Conservation (phyloP, 2,888 invertebrate genomes). For the Tiliacea citrago region DNA sequence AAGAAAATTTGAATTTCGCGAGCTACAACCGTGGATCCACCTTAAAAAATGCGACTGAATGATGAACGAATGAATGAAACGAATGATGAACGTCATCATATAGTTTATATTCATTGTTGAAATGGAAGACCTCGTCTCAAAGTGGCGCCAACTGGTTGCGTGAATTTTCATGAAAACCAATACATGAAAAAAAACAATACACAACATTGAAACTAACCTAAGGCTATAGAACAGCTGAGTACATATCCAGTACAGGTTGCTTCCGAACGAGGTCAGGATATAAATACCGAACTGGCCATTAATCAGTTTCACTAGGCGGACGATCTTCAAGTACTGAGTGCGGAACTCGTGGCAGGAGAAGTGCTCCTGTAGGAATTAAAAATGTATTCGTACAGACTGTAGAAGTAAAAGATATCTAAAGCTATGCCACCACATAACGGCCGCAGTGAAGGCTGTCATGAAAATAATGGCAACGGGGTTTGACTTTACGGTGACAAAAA, state of each 20-base stretch:
- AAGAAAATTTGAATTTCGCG: too few relatives aligned
- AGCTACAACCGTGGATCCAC: too few relatives aligned
- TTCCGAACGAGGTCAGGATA: constrained; percentile 91
- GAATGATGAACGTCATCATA: too few relatives aligned
- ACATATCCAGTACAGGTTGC: constrained; percentile 93
- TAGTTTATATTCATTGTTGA: too few relatives aligned
- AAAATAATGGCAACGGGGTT: neutral
- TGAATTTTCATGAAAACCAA: neutral
- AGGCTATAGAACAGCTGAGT: constrained; percentile 92
- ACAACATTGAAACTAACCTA: constrained; percentile 80
- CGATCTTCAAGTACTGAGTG: constrained; percentile 90
- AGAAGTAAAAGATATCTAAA: neutral
- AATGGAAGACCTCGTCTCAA: too few relatives aligned
- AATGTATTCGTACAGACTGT: neutral
- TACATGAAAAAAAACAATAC: neutral
- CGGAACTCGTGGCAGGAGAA: constrained; percentile 85
- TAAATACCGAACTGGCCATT: constrained; percentile 91
- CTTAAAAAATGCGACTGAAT: too few relatives aligned
- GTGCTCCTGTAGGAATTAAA: constrained; percentile 78
- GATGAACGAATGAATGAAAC: too few relatives aligned
- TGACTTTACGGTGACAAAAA: too few relatives aligned
- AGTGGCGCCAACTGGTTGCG: too few relatives aligned
- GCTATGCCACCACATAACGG: neutral
- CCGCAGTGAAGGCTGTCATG: neutral
- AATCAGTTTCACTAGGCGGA: constrained; percentile 88